phyloP scores from a whole-genome alignment of 2,113 vertebrate species.

The Epinephelus moara region DNA sequence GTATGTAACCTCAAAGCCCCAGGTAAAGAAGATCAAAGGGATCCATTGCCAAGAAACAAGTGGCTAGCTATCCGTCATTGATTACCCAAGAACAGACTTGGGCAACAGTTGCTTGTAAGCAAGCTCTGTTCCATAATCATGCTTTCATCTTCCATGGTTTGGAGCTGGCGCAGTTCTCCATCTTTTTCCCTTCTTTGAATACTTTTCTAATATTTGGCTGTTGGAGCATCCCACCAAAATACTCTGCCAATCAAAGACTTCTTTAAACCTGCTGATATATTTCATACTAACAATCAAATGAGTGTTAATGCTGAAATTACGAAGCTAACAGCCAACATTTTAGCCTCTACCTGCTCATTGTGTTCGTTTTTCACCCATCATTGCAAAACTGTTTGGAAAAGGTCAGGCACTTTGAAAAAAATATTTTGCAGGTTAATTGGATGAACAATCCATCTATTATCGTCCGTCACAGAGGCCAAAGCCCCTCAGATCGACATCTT shows the following conservation, averaged over 20 bases:
- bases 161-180: background rate
- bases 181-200: background rate
- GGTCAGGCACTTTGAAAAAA: too few species aligned
- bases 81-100: slow-evolving; percentile 52
- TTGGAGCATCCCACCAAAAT: slow-evolving; percentile 14
- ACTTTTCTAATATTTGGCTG: background rate
- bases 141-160: background rate
- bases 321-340: too few species aligned
- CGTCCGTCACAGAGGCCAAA: too few species aligned
- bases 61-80: slow-evolving; percentile 38
- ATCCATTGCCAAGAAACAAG: slow-evolving; percentile 55
- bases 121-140: background rate
- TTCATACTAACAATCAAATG: background rate
- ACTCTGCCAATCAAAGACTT: background rate
- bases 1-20: slow-evolving; percentile 69
- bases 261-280: background rate
- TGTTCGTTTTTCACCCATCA: too few species aligned
- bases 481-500: too few species aligned
- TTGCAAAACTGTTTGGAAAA: too few species aligned
- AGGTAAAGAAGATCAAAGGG: slow-evolving; percentile 54
- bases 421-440: too few species aligned
- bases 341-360: too few species aligned
- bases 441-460: too few species aligned
- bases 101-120: slow-evolving; percentile 22
- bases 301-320: too few species aligned